phyloP scores from a whole-genome alignment of 2,113 vertebrate species.

The Lepidothrix coronata region DNA sequence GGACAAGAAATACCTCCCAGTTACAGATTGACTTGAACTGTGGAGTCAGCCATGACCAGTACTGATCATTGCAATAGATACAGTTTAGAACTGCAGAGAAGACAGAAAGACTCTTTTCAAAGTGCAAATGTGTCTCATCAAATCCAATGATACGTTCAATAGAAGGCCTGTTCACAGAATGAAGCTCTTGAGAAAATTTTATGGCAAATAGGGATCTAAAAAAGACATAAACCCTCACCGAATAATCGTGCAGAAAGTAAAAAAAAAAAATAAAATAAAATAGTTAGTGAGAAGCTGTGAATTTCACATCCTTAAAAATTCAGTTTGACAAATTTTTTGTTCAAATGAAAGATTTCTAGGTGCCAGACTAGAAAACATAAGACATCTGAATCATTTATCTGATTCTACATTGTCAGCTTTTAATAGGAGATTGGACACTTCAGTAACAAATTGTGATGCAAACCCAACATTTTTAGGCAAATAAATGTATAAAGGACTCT shows the following conservation, averaged over 20 bases:
- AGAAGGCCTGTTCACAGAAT: not conserved
- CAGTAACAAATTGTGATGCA: not conserved
- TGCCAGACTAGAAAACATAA: not conserved
- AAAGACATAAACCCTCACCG: not conserved
- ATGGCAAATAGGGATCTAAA: not conserved
- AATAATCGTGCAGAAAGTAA: not conserved
- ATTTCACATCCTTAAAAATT: not conserved
- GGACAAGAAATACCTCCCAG: not conserved
- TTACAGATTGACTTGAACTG: not conserved
- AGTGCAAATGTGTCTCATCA: not conserved
- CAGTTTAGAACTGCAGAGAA: not conserved
- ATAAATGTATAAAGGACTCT: not conserved
- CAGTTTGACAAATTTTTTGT: not conserved
- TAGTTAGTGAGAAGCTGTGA: not conserved
- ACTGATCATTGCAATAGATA: not conserved
- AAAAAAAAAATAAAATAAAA: not conserved
- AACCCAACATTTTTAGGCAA: not conserved
- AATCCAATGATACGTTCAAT: not conserved
- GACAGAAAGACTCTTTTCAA: not conserved
- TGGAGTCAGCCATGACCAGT: rapidly evolving
- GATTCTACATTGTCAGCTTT: not conserved
- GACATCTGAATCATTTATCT: not conserved
- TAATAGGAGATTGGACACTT: not conserved
- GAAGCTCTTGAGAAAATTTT: not conserved
- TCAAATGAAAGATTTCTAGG: not conserved